Conservation (phyloP, 2,113 vertebrate species). For the Ceyx cyanopectus region DNA sequence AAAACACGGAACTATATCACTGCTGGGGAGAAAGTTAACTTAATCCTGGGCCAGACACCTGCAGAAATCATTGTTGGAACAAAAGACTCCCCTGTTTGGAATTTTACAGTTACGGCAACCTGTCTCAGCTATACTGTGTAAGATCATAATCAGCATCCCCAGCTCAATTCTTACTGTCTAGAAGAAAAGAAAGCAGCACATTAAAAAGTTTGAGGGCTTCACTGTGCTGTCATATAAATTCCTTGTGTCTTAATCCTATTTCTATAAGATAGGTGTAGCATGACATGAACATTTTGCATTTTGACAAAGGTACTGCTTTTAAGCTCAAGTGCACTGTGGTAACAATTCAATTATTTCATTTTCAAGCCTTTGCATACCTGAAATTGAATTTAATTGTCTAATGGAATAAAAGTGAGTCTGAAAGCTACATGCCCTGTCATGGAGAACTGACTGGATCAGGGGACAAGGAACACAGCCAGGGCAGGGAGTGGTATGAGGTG, state of each 20-base stretch:
- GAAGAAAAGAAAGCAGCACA: not conserved
- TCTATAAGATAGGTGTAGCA: not conserved
- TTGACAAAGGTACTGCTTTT: not conserved
- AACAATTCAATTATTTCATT: not conserved
- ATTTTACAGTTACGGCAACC: not conserved
- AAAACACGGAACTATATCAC: not conserved
- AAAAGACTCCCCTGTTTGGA: not conserved
- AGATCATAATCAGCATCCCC: not conserved
- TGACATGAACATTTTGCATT: not conserved
- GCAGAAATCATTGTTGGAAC: not conserved
- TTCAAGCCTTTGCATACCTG: not conserved
- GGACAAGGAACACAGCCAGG: not conserved
- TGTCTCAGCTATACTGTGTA: not conserved
- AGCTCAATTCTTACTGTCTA: not conserved
- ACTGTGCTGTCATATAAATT: not conserved
- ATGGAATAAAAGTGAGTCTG: not conserved
- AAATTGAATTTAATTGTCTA: not conserved
- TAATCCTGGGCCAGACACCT: not conserved
- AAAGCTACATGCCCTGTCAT: not conserved
- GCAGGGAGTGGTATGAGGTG: not conserved
- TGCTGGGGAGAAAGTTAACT: not conserved
- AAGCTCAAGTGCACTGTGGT: not conserved
- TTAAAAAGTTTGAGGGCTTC: not conserved
- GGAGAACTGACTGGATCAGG: not conserved
- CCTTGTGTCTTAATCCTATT: not conserved